Conservation (phyloP, 37 sponge, comb jelly and placozoan genomes). For the Spongilla lacustris region DNA sequence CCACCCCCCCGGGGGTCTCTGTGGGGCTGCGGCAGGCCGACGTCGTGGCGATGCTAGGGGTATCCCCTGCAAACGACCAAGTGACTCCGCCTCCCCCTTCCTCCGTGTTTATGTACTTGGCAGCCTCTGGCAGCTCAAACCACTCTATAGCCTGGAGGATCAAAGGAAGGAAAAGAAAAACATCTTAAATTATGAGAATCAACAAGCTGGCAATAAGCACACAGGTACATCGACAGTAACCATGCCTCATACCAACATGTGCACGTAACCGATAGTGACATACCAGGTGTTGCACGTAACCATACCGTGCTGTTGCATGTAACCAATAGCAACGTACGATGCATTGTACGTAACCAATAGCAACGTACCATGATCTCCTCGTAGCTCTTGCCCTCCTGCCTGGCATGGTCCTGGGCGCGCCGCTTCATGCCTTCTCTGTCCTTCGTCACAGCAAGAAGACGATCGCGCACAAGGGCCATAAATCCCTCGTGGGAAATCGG, state of each 20-base stretch:
- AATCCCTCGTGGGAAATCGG: slow-evolving; percentile 49
- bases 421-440: slow-evolving; percentile 55
- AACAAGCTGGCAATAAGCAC: too few species aligned
- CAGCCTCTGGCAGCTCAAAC: slow-evolving; percentile 65
- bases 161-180: too few species aligned
- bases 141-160: slow-evolving; percentile 54
- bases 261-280: too few species aligned
- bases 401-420: slow-evolving; percentile 33
- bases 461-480: slow-evolving; percentile 47
- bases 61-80: background rate
- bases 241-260: too few species aligned
- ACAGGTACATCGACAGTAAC: too few species aligned
- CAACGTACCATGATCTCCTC: slow-evolving; percentile 66
- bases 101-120: slow-evolving; percentile 29
- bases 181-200: too few species aligned
- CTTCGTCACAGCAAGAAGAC: slow-evolving; percentile 53
- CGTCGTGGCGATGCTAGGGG: background rate
- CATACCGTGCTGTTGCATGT: too few species aligned
- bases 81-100: background rate
- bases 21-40: background rate
- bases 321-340: too few species aligned
- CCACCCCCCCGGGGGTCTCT: background rate
- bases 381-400: slow-evolving; percentile 34
- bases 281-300: too few species aligned
- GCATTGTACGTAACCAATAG: too few species aligned